Percentiles rank a stretch among this genome's conserved stretches.
phyloP scores from a whole-genome alignment of 2,888 invertebrate genomes.

The Dione juno region DNA sequence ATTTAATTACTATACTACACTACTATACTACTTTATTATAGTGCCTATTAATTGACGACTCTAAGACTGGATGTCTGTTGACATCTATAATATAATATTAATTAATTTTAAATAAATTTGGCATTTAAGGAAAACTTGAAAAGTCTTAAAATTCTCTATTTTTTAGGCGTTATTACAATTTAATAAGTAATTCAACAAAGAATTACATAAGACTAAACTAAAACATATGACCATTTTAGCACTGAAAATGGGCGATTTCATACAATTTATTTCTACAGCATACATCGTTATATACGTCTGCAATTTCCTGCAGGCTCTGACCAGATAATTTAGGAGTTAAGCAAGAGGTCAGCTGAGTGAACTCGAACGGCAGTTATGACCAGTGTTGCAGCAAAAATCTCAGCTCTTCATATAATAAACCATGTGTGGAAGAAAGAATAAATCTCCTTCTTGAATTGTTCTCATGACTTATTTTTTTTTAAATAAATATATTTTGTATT shows the following conservation, averaged over 20 bases:
- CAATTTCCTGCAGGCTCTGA: conserved; percentile 40
- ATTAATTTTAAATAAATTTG: not conserved
- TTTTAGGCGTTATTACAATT: not conserved
- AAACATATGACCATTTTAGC: conserved; percentile 21
- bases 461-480: not conserved
- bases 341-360: conserved; percentile 36
- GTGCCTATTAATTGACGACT: not conserved
- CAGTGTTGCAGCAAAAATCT: conserved; percentile 16
- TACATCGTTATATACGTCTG: conserved; percentile 34
- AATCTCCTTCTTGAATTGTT: not conserved
- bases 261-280: conserved; percentile 32
- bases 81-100: not conserved
- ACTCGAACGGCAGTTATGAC: conserved; percentile 27
- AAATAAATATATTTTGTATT: not conserved
- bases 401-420: conserved; percentile 6
- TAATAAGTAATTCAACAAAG: not conserved
- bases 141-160: not conserved
- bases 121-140: not conserved
- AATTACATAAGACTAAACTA: conserved; percentile 1
- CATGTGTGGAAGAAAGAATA: not conserved
- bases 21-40: too few species aligned
- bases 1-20: too few species aligned
- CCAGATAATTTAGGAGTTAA: conserved; percentile 37
- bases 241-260: conserved; percentile 22
- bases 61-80: not conserved